Evolutionary conservation across 2,888 invertebrate species (phyloP).

Genomic region (Erannis defoliaria): DNA sequence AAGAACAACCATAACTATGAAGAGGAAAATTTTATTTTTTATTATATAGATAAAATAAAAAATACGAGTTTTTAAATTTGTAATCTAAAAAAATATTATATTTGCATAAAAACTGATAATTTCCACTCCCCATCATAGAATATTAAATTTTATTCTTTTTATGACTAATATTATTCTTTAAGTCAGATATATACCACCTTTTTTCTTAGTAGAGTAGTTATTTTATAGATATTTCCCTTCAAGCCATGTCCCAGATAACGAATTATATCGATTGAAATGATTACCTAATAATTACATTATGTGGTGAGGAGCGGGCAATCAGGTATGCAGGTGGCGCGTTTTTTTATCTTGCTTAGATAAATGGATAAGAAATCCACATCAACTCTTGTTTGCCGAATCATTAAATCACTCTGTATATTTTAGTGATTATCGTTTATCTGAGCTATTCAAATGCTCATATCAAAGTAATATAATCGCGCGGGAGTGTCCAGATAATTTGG

Average conservation of each 20-base stretch:
- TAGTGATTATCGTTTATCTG: conserved; percentile 1
- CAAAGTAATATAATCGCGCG: neutral
- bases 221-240: neutral
- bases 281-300: neutral
- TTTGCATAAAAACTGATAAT: too few relatives aligned
- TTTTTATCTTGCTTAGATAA: conserved; percentile 6
- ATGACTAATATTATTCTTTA: too few relatives aligned
- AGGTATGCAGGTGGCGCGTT: conserved; percentile 3
- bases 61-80: too few relatives aligned
- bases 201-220: too few relatives aligned
- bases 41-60: too few relatives aligned
- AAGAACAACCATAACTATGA: too few relatives aligned
- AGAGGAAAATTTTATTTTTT: too few relatives aligned
- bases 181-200: too few relatives aligned
- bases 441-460: neutral
- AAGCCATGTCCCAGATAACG: neutral
- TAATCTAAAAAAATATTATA: too few relatives aligned
- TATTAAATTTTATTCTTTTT: too few relatives aligned
- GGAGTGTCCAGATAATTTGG: too few relatives aligned
- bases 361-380: conserved; percentile 3
- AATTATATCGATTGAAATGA: neutral
- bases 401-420: neutral
- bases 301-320: neutral
- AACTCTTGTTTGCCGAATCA: neutral
- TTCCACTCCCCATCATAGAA: too few relatives aligned